These are phyloP conservation scores for Natator depressus DNA, from an alignment of 2,113 vertebrate genomes.

Conservation along the genomic window DNA sequence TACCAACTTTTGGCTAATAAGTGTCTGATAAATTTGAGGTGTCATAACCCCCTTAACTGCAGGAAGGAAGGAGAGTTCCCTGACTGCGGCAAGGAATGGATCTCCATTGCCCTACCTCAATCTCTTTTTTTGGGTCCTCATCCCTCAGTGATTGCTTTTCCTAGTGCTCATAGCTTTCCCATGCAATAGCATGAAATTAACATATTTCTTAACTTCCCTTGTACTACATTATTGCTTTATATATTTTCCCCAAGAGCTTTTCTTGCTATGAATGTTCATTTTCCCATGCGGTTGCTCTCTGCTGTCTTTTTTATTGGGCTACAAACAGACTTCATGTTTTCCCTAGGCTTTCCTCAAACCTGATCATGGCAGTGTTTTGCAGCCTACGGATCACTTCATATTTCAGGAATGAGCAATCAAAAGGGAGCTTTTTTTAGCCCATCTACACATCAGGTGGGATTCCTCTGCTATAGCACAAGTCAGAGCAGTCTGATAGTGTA, in stretches of 20 bases:
- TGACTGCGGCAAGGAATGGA: background rate
- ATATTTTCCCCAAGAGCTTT: background rate
- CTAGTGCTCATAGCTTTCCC: background rate
- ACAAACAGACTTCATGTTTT: background rate
- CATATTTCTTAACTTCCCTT: background rate
- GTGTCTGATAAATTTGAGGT: background rate
- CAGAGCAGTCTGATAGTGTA: background rate
- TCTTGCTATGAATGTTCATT: background rate
- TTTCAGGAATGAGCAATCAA: background rate
- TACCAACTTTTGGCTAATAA: background rate
- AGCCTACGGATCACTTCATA: background rate
- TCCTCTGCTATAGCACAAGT: background rate
- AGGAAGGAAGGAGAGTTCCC: background rate
- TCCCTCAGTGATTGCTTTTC: background rate
- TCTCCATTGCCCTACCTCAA: background rate
- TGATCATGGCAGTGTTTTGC: no score
- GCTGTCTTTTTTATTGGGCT: background rate
- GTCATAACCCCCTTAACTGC: background rate
- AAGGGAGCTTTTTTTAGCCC: background rate
- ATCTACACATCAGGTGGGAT: background rate
- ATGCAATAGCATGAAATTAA: background rate
- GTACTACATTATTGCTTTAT: background rate
- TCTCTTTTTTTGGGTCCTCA: background rate
- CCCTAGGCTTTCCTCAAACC: background rate
- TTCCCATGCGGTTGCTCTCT: background rate